phyloP scores from a whole-genome alignment of 2,113 vertebrate genomes.

The Emydura subglobosa region DNA sequence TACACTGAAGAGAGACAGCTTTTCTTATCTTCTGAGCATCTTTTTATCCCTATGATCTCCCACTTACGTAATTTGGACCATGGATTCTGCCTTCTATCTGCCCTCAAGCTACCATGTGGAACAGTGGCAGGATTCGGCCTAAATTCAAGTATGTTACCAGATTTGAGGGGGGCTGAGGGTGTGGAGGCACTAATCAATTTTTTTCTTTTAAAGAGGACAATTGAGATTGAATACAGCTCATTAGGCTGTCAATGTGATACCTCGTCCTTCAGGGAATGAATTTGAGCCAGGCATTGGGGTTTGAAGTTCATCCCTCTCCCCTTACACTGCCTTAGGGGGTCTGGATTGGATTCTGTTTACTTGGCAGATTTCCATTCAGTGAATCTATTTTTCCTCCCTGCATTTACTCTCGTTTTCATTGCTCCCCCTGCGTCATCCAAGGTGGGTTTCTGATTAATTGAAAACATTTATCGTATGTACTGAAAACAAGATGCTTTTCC shows the following conservation, averaged over 20 bases:
- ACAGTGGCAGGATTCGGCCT: neutral
- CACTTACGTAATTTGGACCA: neutral
- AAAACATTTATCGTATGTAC: neutral
- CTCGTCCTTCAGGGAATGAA: neutral
- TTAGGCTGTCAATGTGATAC: neutral
- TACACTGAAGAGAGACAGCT: neutral
- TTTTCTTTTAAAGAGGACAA: neutral
- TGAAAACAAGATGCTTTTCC: neutral
- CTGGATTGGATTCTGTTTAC: neutral
- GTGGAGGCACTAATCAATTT: neutral
- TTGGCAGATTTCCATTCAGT: neutral
- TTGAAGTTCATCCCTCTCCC: neutral
- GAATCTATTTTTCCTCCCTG: neutral
- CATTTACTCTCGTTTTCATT: neutral
- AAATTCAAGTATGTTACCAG: neutral
- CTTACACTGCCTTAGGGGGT: accelerated
- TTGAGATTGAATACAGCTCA: neutral
- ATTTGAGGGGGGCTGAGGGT: too few species aligned
- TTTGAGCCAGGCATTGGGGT: neutral
- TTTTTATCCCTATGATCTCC: neutral
- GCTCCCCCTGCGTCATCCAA: accelerated
- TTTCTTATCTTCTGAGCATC: neutral
- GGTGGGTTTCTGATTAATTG: neutral
- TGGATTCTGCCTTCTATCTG: neutral
- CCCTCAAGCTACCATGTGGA: neutral